Evolutionary conservation across 2,888 invertebrate genomes (phyloP).

Genomic region (Nomada goodeniana): DNA sequence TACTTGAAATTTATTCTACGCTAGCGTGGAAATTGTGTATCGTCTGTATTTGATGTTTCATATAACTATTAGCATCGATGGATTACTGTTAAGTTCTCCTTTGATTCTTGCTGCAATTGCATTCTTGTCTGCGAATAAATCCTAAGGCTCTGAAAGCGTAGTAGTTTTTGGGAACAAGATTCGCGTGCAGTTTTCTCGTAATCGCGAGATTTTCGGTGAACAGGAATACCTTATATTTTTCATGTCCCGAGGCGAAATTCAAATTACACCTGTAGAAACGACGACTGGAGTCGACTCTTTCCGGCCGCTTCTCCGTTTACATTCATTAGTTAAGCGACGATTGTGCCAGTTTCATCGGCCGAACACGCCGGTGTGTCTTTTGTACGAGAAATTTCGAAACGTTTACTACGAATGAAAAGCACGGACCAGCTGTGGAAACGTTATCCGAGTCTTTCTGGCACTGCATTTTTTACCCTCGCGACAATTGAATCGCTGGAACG

Average conservation of each 20-base stretch:
- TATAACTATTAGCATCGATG: too few species aligned
- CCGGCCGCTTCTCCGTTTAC: constrained; percentile 18
- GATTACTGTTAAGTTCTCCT: too few species aligned
- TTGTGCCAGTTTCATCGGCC: constrained; percentile 30
- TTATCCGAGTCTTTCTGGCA: not conserved
- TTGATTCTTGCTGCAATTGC: too few species aligned
- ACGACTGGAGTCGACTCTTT: not conserved
- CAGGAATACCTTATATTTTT: constrained; percentile 12
- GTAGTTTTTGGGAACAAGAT: not conserved
- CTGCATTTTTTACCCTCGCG: not conserved
- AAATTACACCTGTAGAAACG: constrained; percentile 21
- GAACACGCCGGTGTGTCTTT: constrained; percentile 25
- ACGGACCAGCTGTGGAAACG: not conserved
- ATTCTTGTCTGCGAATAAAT: too few species aligned
- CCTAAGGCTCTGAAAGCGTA: not conserved
- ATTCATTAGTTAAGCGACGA: constrained; percentile 46
- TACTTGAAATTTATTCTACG: too few species aligned
- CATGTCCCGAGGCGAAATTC: not conserved
- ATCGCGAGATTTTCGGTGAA: constrained; percentile 14
- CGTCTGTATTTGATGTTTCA: too few species aligned
- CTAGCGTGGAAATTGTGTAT: too few species aligned
- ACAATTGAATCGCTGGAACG: not conserved
- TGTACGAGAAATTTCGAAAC: constrained; percentile 19
- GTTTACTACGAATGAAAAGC: constrained; percentile 12
- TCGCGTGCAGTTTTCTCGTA: not conserved